A percentile compares a stretch with the other conserved stretches of the same genome.
phyloP scores from a whole-genome alignment of 2,888 invertebrate genomes.

The Blastobasis adustella region DNA sequence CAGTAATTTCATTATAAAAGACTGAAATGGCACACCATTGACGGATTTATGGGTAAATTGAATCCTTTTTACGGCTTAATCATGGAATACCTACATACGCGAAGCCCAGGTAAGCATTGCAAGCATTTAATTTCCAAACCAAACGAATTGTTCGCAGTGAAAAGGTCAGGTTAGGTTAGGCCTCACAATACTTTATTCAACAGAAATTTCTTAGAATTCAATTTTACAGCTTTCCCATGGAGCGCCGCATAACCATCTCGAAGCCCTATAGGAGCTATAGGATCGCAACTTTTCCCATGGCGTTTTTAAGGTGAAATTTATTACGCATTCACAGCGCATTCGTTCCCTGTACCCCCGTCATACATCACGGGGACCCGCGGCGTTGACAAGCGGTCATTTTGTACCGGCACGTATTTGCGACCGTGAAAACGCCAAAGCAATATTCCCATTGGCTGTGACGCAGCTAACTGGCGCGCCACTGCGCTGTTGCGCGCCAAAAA shows the following conservation, averaged over 20 bases:
- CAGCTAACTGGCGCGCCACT: no score
- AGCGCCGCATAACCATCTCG: no score
- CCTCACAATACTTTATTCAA: no score
- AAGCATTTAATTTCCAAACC: no score
- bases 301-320: conserved; percentile 5
- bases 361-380: not conserved
- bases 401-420: not conserved
- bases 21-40: conserved; percentile 24
- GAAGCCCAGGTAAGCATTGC: no score
- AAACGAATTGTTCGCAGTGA: no score
- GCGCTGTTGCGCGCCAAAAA: no score
- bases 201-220: no score
- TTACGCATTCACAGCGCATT: conserved; percentile 3
- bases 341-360: not conserved
- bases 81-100: not conserved
- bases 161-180: no score
- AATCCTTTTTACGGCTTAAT: conserved; percentile 31
- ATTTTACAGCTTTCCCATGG: no score
- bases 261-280: no score
- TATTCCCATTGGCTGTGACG: not conserved
- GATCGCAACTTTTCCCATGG: not conserved
- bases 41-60: conserved; percentile 22
- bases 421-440: conserved; percentile 2
- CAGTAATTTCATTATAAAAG: conserved; percentile 37
- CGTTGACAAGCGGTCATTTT: conserved; percentile 5